phyloP scores from a whole-genome alignment of 2,797 vertebrate genomes.

The Rhinichthys osculus region DNA sequence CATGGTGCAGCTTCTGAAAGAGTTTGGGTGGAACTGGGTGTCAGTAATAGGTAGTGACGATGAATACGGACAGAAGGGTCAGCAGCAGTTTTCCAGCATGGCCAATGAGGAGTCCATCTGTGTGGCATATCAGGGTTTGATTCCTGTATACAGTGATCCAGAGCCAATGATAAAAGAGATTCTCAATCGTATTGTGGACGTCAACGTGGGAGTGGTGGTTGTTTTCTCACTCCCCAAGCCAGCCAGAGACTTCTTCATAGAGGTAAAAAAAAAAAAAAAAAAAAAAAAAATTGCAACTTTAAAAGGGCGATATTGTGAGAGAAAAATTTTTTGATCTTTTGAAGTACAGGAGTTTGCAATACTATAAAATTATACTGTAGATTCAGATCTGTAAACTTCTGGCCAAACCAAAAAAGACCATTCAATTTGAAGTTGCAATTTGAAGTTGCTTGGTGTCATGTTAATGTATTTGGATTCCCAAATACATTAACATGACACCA shows the following conservation, averaged over 20 bases:
- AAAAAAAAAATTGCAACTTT: not conserved
- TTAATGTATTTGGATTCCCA: not conserved
- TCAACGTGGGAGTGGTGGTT: constrained; percentile 78
- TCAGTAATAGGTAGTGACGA: constrained; percentile 85
- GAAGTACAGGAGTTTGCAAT: not conserved
- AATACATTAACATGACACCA: not conserved
- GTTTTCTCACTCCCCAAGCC: constrained; percentile 74
- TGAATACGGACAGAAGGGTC: constrained; percentile 83
- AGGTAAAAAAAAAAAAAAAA: constrained; percentile 67
- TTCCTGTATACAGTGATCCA: constrained; percentile 75
- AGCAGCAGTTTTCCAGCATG: constrained; percentile 72
- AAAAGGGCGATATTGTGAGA: not conserved
- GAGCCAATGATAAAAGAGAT: constrained; percentile 49
- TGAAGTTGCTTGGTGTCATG: no score
- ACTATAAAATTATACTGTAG: not conserved
- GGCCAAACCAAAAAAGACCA: not conserved
- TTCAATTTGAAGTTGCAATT: not conserved
- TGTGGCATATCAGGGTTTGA: constrained; percentile 85
- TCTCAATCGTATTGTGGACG: constrained; percentile 70
- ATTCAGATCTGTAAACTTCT: not conserved
- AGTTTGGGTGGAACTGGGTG: constrained; percentile 90
- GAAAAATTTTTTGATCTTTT: not conserved
- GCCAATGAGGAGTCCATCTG: constrained; percentile 76
- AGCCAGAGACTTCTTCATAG: constrained; percentile 72
- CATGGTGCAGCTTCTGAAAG: constrained; percentile 75